Evolutionary conservation across 2,113 vertebrate species (phyloP), one percentile per base, ranked within the genome.

Genomic region (Podarcis cretensis): DNA sequence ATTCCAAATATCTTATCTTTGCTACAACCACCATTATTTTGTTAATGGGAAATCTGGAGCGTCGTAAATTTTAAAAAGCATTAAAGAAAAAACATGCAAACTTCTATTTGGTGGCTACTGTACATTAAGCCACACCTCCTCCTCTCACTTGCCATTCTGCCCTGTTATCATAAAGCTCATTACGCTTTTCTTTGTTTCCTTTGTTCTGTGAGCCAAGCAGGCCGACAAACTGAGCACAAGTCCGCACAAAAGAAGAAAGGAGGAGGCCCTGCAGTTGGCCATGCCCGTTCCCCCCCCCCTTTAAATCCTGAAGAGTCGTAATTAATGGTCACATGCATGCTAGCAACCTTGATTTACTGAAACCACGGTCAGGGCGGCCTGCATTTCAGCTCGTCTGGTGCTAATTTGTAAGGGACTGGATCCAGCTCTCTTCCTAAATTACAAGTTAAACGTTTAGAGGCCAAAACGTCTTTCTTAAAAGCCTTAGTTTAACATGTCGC

Each of bases 351-450:
- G 32, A 89, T 93, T 93, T 94, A 91, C 85, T 83, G 85, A 86
- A 57, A 16, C 66, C 93, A 90, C 90, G 95, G 94, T 92, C 86
- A 93, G 57, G 5, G 75, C 2, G 48, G 40, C 30, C 81, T 14
- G 1, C 87, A 81, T 86, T 95, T 90, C 86, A 90, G 85, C 43
- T 79, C 88, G 88, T 75, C 32, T n/a, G 86, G 91, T 18, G 74
- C 48, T 95, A 93, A 95, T 95, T 96, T 94, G 87, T 82, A 90
- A 85, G 83, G 83, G 91, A 93, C 1, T 1, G 82, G 86, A 75
- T 87, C 84, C 91, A 89, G 37, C 13, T 85, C 80, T 85, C 89
- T 82, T 81, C 48, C 63, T 91, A 92, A 94, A 94, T 94, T 93
- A 93, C 54, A 95, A 87, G 82, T 75, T 90, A 83, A 90, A 83